These are phyloP conservation scores for Embiotoca jacksoni DNA, from an alignment of 2,113 vertebrate genomes.

Conservation along the genomic window DNA sequence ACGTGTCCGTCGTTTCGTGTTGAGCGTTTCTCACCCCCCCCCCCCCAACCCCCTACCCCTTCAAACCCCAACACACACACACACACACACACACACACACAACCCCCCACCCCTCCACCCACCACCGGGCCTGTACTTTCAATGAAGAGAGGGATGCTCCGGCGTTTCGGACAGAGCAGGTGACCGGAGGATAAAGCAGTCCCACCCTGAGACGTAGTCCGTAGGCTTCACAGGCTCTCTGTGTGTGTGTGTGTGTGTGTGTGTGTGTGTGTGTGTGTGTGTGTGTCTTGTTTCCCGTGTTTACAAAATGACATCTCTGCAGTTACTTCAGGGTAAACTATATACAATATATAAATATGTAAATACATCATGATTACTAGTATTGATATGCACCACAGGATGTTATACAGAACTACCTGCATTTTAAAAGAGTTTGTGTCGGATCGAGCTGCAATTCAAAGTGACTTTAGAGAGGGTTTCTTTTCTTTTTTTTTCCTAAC, in stretches of 20 bases:
- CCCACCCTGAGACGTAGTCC: slow-evolving; percentile 73
- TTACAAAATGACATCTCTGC: slow-evolving; percentile 71
- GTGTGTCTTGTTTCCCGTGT: slow-evolving; percentile 65
- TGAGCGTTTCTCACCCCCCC: slow-evolving; percentile 13
- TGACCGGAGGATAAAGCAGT: slow-evolving; percentile 33
- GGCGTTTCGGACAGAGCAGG: slow-evolving; percentile 14
- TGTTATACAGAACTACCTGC: slow-evolving; percentile 54
- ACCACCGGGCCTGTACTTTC: slow-evolving; percentile 55
- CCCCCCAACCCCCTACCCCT: no score
- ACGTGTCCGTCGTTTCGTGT: slow-evolving; percentile 40
- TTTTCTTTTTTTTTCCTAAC: not conserved
- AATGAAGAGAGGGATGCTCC: slow-evolving; percentile 68
- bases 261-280: slow-evolving; percentile 36
- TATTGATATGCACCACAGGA: slow-evolving; percentile 33
- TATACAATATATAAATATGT: slow-evolving; percentile 78
- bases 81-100: no score
- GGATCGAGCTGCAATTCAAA: slow-evolving; percentile 55
- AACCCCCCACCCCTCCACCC: no score
- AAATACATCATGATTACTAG: slow-evolving; percentile 60
- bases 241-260: slow-evolving; percentile 45
- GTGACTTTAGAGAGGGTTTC: slow-evolving; percentile 36
- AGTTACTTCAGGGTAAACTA: slow-evolving; percentile 77
- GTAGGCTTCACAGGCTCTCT: slow-evolving; percentile 63
- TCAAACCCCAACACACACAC: no score
- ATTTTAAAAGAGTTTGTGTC: slow-evolving; percentile 43